Percentiles rank a stretch among this genome's conserved stretches.
These are phyloP conservation scores for Lamprologus ornatipinnis DNA, from an alignment of 2,113 vertebrate genomes.

Conservation along the genomic window DNA sequence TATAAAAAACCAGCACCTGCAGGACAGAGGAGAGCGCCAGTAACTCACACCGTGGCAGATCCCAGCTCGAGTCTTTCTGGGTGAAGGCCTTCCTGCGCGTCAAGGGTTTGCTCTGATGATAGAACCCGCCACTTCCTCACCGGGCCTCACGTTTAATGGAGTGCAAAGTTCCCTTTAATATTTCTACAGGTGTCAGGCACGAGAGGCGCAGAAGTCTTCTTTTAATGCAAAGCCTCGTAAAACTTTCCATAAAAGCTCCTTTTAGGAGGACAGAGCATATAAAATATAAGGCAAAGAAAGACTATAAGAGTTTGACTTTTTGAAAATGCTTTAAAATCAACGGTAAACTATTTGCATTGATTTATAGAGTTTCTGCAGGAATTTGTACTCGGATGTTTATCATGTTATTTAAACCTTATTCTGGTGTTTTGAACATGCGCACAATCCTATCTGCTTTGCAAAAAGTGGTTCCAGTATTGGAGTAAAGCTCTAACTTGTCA, in stretches of 20 bases:
- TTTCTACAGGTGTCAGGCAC: slow-evolving; percentile 47
- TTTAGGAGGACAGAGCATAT: not conserved
- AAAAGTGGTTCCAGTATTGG: not conserved
- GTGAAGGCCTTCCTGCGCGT: slow-evolving; percentile 15
- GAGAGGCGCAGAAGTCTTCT: slow-evolving; percentile 1
- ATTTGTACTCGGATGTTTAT: not conserved
- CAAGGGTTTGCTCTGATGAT: slow-evolving; percentile 30
- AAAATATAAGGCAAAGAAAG: not conserved
- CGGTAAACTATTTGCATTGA: not conserved
- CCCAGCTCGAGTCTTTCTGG: slow-evolving; percentile 13
- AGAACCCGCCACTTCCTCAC: not conserved
- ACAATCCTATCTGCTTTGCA: not conserved
- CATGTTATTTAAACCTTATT: not conserved
- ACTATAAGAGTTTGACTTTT: not conserved
- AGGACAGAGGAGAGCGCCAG: slow-evolving; percentile 12
- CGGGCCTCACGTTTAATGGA: slow-evolving; percentile 44
- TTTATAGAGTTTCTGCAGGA: not conserved
- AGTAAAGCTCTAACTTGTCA: not conserved
- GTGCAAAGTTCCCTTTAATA: slow-evolving; percentile 52
- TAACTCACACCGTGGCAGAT: slow-evolving; percentile 34
- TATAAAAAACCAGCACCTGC: slow-evolving; percentile 36
- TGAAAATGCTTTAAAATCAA: not conserved
- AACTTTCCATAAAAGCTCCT: not conserved
- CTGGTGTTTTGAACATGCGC: not conserved
- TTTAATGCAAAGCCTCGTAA: not conserved